A percentile compares a stretch with the other conserved stretches of the same genome.
Evolutionary conservation across 2,113 vertebrate species (phyloP).

Genomic region (Microtus richardsoni): DNA sequence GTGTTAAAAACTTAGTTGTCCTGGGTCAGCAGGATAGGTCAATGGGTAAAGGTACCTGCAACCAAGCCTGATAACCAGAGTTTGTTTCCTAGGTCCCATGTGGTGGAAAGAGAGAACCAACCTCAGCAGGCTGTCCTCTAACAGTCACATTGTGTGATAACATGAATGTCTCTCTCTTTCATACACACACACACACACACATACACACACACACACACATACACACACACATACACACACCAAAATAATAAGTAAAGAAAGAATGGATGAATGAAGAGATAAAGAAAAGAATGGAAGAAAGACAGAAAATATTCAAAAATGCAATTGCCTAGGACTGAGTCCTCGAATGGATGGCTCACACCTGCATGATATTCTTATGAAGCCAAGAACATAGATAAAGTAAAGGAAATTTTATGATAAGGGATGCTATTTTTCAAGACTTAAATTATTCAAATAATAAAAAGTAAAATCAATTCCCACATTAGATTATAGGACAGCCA

Average conservation of each 20-base stretch:
- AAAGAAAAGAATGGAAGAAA: not conserved
- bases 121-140: not conserved
- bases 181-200: no score
- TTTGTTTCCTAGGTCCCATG: not conserved
- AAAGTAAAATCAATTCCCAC: not conserved
- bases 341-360: not conserved
- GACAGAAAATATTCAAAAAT: no score
- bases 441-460: not conserved
- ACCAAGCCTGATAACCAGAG: no score
- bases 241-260: no score
- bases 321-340: not conserved
- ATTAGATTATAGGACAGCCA: not conserved
- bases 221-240: not conserved
- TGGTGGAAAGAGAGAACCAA: not conserved
- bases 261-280: not conserved
- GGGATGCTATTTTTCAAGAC: not conserved
- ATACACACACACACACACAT: not conserved
- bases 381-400: not conserved
- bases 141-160: not conserved
- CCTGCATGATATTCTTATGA: not conserved
- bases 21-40: not conserved
- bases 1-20: not conserved
- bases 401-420: not conserved
- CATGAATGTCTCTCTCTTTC: not conserved
- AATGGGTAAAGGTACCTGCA: no score